Base-by-base conservation (phyloP, 2,113 vertebrate genomes). In the Aviceda subcristata region DNA sequence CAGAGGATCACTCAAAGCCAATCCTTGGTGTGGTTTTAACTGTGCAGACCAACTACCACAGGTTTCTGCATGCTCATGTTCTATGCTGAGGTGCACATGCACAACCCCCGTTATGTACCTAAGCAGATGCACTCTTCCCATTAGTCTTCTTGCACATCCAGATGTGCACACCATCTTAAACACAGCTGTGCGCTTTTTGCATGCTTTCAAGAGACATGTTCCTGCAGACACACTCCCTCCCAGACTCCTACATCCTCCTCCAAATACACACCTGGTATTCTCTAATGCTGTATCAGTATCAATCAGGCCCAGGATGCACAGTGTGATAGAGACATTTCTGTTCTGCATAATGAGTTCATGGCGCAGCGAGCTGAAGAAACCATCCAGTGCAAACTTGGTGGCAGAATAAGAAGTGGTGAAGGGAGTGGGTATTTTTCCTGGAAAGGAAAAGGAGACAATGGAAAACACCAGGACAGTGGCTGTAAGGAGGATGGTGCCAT, bases 341-440 rank as follows among this genome's bases (percentile, higher is more conserved):
- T 90, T 97, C 97, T 98, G 98, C 98, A 99, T 98, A 6, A 88
- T 71, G 88, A 99, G 97, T 80, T 99, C 99, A 12, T 99, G 98
- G 55, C 94, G 87, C 75, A 99, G 95, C 0, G 98, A 96, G 62
- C 98, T 92, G 26, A 99, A 99, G 97, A 99, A 99, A 23, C 99
- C 98, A 30, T 98, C 99, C 96, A 99, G 79, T 1, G 99, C 99
- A 93, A 98, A 99, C 97, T 99, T 99, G 68, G 99, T 98, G 56
- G 98, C 98, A 6, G 97, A 89, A 48, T 99, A 99, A 3, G 98
- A 98, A 23, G 97, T 97, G 34, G 97, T 97, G 64, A 98, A 98
- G 23, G 99, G 98, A 43, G 94, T 95, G 56, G 97, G 57, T 36
- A 98, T 77, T 94, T 96, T 99, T 87, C 98, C 99, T 99, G 96